Conservation (phyloP, 2,888 invertebrate genomes). For the Eudasyphora cyanicolor region DNA sequence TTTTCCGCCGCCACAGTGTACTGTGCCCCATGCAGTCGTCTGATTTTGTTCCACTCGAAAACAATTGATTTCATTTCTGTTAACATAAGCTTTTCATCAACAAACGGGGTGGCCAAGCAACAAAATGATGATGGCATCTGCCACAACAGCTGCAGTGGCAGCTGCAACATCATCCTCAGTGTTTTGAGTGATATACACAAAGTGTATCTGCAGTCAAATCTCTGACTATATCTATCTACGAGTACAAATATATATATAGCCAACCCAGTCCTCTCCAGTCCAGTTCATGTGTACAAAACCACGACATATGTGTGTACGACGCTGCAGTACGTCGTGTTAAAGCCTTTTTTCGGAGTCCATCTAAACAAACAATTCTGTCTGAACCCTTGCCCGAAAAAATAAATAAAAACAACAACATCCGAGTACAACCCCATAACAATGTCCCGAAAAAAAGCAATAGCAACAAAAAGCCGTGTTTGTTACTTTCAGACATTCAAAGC, state of each 20-base stretch:
- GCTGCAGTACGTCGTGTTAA: background rate
- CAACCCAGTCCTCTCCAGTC: background rate
- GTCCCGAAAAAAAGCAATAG: background rate
- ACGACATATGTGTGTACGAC: conserved; percentile 54
- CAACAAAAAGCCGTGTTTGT: conserved; percentile 29
- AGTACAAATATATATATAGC: too few relatives aligned
- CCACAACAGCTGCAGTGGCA: background rate
- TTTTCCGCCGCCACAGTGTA: background rate
- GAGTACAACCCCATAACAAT: background rate
- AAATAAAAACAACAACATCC: conserved; percentile 38
- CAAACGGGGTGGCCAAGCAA: conserved; percentile 31
- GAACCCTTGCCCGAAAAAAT: conserved; percentile 40
- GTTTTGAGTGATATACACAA: conserved; percentile 18
- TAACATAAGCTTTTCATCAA: conserved; percentile 64
- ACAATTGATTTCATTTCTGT: conserved; percentile 65
- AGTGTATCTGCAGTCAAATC: conserved; percentile 22
- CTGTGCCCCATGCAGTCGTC: background rate
- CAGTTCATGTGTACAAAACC: conserved; percentile 31
- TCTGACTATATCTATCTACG: background rate
- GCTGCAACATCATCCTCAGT: conserved; percentile 1
- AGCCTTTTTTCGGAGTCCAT: conserved; percentile 14
- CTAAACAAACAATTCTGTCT: conserved; percentile 57
- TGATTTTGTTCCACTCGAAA: conserved; percentile 47
- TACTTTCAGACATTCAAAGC: conserved; percentile 63
- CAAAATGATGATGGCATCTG: conserved; percentile 1